These are phyloP conservation scores for Biston stratarius DNA, from an alignment of 2,888 invertebrate species.

Conservation along the genomic window DNA sequence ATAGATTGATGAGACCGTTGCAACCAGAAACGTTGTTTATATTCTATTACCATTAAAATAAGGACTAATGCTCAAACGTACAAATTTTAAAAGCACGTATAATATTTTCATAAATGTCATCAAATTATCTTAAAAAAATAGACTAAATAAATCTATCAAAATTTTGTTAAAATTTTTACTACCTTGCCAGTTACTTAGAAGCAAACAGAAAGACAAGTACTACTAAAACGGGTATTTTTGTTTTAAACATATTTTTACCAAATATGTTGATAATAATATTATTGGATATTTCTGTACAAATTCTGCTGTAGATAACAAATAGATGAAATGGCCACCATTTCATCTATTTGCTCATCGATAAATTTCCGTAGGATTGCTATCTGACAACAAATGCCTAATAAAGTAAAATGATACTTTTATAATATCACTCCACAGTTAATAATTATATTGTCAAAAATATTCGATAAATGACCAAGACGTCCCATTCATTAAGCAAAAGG, in stretches of 20 bases:
- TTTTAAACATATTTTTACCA: no score
- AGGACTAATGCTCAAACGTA: no score
- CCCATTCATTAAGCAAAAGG: constrained; percentile 2
- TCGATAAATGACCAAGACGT: constrained; percentile 3
- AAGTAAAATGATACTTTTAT: background rate
- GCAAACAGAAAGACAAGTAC: no score
- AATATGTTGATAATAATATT: no score
- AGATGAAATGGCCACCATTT: constrained; percentile 42
- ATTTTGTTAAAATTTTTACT: constrained; percentile 59
- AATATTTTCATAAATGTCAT: background rate
- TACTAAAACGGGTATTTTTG: no score
- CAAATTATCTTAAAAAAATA: constrained; percentile 56
- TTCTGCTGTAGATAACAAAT: no score
- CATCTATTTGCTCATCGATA: constrained; percentile 38
- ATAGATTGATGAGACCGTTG: constrained; percentile 13
- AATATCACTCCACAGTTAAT: background rate
- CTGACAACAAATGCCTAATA: background rate
- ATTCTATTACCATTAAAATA: background rate
- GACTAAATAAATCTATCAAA: constrained; percentile 54
- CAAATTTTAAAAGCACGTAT: background rate
- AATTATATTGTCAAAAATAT: background rate
- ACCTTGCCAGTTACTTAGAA: no score
- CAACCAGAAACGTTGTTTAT: background rate
- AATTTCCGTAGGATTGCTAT: no score
- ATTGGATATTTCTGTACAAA: constrained; percentile 59